Percentiles rank a stretch among this genome's conserved stretches.
Evolutionary conservation across 1,140 invertebrate genomes (phyloP).

Genomic region (Drosophila mauritiana): DNA sequence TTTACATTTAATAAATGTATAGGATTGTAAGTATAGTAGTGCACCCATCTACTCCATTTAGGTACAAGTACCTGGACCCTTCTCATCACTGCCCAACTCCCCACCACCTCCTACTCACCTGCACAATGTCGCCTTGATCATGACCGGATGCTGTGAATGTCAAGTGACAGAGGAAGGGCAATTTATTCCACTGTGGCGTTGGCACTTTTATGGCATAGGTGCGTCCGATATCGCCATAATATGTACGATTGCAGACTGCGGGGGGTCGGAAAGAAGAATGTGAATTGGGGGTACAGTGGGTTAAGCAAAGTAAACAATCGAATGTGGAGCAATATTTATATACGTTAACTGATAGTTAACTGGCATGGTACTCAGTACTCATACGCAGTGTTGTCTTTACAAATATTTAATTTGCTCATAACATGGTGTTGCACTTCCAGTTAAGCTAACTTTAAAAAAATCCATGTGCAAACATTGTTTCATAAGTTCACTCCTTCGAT

Average conservation of each 20-base stretch:
- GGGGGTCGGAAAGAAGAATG: background rate
- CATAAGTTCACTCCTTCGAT: background rate
- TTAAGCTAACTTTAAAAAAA: too few relatives aligned
- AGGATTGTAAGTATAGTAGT: too few relatives aligned
- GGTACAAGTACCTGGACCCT: background rate
- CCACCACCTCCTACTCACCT: conserved; percentile 85
- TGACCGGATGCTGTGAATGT: conserved; percentile 95
- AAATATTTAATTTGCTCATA: too few relatives aligned
- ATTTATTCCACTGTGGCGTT: conserved; percentile 88
- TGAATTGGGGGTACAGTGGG: background rate
- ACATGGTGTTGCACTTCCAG: too few relatives aligned
- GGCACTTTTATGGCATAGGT: conserved; percentile 91
- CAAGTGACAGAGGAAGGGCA: conserved; percentile 94
- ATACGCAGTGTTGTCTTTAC: too few relatives aligned
- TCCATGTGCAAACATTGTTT: too few relatives aligned
- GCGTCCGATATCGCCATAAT: conserved; percentile 93
- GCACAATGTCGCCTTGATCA: conserved; percentile 92
- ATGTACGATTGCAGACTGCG: conserved; percentile 93
- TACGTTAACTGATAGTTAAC: too few relatives aligned
- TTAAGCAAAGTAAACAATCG: background rate
- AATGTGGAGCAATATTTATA: background rate
- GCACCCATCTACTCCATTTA: background rate
- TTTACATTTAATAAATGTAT: too few relatives aligned
- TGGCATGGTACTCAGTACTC: too few relatives aligned
- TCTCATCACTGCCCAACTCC: background rate